A percentile compares a stretch with the other conserved stretches of the same genome.
Conservation (phyloP, 92 coral and sea anemone species). For the Diadumene lineata region DNA sequence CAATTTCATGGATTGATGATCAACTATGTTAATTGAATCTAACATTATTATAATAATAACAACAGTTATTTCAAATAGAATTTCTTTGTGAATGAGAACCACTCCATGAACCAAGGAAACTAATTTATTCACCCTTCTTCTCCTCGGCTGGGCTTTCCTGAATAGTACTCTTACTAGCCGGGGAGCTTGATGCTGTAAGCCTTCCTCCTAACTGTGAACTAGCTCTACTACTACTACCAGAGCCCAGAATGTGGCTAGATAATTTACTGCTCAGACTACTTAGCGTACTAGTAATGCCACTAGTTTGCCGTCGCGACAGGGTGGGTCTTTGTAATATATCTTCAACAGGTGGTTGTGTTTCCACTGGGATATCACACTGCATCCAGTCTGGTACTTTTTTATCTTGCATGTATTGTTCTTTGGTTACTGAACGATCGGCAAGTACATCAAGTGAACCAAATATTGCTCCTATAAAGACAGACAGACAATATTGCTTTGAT, state of each 20-base stretch:
- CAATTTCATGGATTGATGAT: too few species aligned
- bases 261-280: constrained; percentile 80
- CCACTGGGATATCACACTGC: constrained; percentile 65
- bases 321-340: constrained; percentile 77
- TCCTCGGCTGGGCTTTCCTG: constrained; percentile 58
- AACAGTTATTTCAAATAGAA: too few species aligned
- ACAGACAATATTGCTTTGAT: background rate
- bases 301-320: constrained; percentile 85
- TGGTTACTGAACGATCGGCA: constrained; percentile 88
- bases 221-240: constrained; percentile 62
- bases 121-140: constrained; percentile 28
- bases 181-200: constrained; percentile 23
- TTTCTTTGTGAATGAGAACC: too few species aligned
- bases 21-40: too few species aligned
- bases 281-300: constrained; percentile 86
- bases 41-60: too few species aligned
- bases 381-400: constrained; percentile 94
- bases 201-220: constrained; percentile 33
- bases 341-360: constrained; percentile 58
- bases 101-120: too few species aligned
- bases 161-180: constrained; percentile 35
- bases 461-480: constrained; percentile 76
- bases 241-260: constrained; percentile 76
- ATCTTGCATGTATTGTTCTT: constrained; percentile 78
- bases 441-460: constrained; percentile 95